Percentiles rank a stretch among this genome's conserved stretches.
Evolutionary conservation across 1,140 invertebrate genomes (phyloP).

Genomic region (Lepidurus apus): DNA sequence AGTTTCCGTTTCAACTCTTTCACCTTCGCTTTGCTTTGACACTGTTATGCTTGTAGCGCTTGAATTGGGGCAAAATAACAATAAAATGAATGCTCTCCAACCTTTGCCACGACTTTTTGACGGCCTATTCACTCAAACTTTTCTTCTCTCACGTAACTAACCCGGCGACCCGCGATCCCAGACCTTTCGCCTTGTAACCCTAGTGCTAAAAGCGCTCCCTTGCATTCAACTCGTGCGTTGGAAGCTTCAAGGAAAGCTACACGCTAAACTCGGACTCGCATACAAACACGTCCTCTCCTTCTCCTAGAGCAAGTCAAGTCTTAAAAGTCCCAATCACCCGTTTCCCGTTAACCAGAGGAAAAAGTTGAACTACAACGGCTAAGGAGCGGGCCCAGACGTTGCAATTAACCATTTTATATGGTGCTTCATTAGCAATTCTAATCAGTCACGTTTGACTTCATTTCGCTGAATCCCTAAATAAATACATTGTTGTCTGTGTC

Average conservation of each 20-base stretch:
- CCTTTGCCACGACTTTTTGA: background rate
- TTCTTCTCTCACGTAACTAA: conserved; percentile 10
- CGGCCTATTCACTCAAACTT: background rate
- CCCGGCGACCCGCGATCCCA: background rate
- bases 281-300: background rate
- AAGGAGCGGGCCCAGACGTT: background rate
- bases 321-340: background rate
- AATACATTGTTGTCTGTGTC: background rate
- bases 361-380: background rate
- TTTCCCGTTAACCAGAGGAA: background rate
- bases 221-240: background rate
- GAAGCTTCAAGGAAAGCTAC: background rate
- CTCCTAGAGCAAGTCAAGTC: background rate
- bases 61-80: conserved; percentile 6
- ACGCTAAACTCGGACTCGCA: background rate
- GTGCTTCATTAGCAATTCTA: background rate
- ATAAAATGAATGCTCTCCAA: background rate
- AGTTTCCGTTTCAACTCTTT: background rate
- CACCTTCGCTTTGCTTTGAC: background rate
- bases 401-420: background rate
- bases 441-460: background rate
- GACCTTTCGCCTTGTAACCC: background rate
- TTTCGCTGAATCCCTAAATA: background rate
- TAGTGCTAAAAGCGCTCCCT: background rate
- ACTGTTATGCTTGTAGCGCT: background rate